Conservation (phyloP, 2,797 vertebrate genomes). For the Gobio occitaniae region DNA sequence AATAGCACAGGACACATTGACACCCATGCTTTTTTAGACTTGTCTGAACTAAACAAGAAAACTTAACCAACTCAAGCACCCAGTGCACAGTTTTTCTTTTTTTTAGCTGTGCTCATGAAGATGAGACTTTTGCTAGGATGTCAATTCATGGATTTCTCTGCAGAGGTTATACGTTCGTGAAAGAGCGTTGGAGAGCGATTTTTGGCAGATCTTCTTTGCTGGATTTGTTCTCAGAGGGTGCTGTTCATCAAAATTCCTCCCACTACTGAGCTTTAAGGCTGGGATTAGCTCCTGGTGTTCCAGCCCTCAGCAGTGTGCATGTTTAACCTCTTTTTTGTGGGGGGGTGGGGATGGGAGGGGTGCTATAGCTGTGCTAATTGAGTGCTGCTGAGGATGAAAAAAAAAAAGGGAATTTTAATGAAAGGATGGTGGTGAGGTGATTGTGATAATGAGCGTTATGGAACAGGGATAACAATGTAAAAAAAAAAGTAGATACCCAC, state of each 20-base stretch:
- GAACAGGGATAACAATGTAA: neutral
- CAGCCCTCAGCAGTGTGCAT: constrained; percentile 63
- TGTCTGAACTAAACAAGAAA: too few relatives aligned
- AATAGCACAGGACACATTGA: constrained; percentile 36
- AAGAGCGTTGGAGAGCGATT: neutral
- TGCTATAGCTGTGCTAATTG: constrained; percentile 47
- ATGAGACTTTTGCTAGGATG: constrained; percentile 30
- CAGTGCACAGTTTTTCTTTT: neutral
- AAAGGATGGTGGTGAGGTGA: neutral
- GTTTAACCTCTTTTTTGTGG: constrained; percentile 39
- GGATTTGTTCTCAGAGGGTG: constrained; percentile 48
- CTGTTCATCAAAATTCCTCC: constrained; percentile 67
- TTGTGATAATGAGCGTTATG: neutral
- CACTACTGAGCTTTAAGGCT: constrained; percentile 62
- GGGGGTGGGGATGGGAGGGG: constrained; percentile 4
- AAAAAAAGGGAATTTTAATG: neutral
- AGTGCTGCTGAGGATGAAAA: constrained; percentile 13
- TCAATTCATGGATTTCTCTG: constrained; percentile 21
- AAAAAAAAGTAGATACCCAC: neutral
- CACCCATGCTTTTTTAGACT: neutral
- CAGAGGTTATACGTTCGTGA: constrained; percentile 3
- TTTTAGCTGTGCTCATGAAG: neutral
- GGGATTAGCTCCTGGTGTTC: constrained; percentile 64
- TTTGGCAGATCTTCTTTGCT: constrained; percentile 20
- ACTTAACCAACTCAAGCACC: constrained; percentile 8